phyloP scores from a whole-genome alignment of 2,113 vertebrate species.

The Petromus typicus region DNA sequence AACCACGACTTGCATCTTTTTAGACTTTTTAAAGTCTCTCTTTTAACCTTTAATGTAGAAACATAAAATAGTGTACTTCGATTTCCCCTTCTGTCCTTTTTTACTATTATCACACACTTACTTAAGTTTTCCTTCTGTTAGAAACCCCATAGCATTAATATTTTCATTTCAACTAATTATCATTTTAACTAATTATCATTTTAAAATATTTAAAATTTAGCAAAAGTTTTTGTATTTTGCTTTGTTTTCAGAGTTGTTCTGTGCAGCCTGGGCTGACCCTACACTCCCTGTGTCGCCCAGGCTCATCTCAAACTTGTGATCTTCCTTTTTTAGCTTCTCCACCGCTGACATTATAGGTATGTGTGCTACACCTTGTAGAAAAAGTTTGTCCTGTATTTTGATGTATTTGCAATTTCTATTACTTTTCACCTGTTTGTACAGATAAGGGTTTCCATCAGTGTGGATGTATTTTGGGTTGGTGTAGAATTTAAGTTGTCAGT shows the following conservation, averaged over 20 bases:
- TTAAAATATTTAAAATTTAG: not conserved
- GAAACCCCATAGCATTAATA: not conserved
- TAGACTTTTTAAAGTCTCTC: not conserved
- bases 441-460: not conserved
- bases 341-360: not conserved
- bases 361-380: not conserved
- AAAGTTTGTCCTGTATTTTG: not conserved
- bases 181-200: not conserved
- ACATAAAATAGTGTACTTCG: not conserved
- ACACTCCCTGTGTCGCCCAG: not conserved
- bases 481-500: not conserved
- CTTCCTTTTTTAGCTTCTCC: not conserved
- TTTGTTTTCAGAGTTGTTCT: not conserved
- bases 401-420: not conserved
- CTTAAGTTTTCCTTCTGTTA: not conserved
- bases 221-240: not conserved
- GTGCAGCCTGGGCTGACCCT: not conserved
- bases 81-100: not conserved
- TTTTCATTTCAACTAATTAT: not conserved
- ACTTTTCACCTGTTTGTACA: not conserved
- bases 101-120: not conserved
- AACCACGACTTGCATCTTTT: not conserved
- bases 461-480: not conserved
- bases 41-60: not conserved
- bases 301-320: not conserved